Percentiles rank a stretch among this genome's conserved stretches.
phyloP scores from a whole-genome alignment of 2,888 invertebrate genomes.

The Lycia hirtaria region DNA sequence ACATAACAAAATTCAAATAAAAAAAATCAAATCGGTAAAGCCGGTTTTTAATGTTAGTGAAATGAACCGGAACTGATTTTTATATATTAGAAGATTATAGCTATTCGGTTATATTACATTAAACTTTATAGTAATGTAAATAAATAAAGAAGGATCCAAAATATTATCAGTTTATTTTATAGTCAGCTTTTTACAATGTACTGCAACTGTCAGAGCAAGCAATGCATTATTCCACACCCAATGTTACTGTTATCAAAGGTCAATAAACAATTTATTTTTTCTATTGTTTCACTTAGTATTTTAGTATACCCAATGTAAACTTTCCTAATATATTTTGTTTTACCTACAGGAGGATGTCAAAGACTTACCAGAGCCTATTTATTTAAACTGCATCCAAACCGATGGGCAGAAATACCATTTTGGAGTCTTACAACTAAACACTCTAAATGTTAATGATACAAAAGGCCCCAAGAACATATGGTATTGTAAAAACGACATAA shows the following conservation, averaged over 20 bases:
- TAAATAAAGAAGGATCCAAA: too few relatives aligned
- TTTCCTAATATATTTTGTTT: conserved; percentile 10
- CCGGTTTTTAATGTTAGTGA: too few relatives aligned
- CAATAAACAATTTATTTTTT: not conserved
- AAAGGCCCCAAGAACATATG: conserved; percentile 90
- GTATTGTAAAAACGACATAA: conserved; percentile 88
- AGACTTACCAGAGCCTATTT: conserved; percentile 90
- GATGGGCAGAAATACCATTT: conserved; percentile 92
- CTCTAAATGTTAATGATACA: conserved; percentile 87
- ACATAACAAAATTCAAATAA: too few relatives aligned
- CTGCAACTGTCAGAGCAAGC: too few relatives aligned
- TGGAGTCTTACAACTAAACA: conserved; percentile 93
- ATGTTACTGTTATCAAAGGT: not conserved
- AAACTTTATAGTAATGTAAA: too few relatives aligned
- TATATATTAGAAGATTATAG: too few relatives aligned
- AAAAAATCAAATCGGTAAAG: too few relatives aligned
- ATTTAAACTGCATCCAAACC: conserved; percentile 93
- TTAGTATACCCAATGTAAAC: not conserved
- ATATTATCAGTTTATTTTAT: too few relatives aligned
- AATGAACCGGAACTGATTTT: too few relatives aligned
- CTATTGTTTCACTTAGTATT: not conserved
- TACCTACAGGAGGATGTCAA: conserved; percentile 84
- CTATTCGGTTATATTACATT: too few relatives aligned
- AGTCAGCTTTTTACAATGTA: too few relatives aligned
- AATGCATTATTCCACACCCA: too few relatives aligned